Evolutionary conservation across 2,797 vertebrate species (phyloP).

Genomic region (Erithacus rubecula): DNA sequence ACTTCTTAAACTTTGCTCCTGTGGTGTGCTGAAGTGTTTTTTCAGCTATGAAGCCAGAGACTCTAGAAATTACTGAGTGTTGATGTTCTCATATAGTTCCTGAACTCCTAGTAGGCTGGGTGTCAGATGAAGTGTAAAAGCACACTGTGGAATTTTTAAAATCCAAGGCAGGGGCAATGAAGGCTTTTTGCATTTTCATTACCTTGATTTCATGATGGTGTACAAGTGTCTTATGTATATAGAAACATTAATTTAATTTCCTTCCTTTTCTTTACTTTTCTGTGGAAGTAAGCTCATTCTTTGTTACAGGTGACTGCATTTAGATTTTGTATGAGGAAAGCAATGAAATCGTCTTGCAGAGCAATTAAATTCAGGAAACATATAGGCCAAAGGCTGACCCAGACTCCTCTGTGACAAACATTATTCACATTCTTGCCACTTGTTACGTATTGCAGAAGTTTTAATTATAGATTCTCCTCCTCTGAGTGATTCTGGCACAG

Average conservation of each 20-base stretch:
- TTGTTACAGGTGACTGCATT: background rate
- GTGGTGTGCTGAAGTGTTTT: background rate
- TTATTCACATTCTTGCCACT: background rate
- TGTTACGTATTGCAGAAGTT: background rate
- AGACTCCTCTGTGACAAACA: accelerated
- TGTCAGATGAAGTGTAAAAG: background rate
- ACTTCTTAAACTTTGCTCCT: background rate
- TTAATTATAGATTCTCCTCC: background rate
- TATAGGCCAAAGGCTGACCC: background rate
- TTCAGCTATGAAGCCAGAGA: background rate
- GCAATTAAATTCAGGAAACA: background rate
- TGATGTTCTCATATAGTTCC: background rate
- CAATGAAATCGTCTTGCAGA: background rate
- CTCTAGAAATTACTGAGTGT: background rate
- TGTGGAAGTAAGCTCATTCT: background rate
- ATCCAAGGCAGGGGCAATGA: background rate
- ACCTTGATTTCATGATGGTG: background rate
- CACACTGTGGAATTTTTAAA: background rate
- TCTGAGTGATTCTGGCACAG: background rate
- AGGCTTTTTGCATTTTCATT: background rate
- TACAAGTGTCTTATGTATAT: background rate
- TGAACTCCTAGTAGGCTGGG: background rate
- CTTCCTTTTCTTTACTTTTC: background rate
- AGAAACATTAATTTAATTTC: background rate
- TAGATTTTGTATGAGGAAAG: background rate